These are phyloP conservation scores for Drosophila neotestacea DNA, from an alignment of 2,888 invertebrate genomes.

Conservation along the genomic window DNA sequence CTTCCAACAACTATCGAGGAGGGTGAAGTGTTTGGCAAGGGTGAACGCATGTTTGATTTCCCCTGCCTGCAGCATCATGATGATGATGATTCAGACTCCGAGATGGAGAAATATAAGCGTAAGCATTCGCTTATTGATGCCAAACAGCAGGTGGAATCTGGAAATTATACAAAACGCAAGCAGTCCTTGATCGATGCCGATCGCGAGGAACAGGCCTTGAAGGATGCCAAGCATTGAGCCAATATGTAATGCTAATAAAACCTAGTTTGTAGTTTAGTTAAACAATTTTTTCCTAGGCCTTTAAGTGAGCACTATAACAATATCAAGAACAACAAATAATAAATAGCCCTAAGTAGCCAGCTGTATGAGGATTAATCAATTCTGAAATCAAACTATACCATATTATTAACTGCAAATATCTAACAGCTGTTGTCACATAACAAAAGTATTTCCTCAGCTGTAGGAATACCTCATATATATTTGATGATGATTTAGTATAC, in stretches of 20 bases:
- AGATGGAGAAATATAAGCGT: constrained; percentile 80
- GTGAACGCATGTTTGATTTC: constrained; percentile 87
- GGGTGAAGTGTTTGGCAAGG: constrained; percentile 87
- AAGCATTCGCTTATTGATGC: constrained; percentile 79
- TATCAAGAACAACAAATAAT: constrained; percentile 1
- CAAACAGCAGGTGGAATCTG: constrained; percentile 72
- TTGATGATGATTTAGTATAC: constrained; percentile 21
- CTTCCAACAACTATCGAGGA: constrained; percentile 88
- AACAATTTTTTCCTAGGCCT: constrained; percentile 52
- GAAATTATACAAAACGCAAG: constrained; percentile 75
- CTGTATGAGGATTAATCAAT: not conserved
- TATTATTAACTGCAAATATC: constrained; percentile 1
- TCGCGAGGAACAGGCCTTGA: constrained; percentile 73
- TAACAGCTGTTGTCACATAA: not conserved
- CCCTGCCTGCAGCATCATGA: constrained; percentile 80
- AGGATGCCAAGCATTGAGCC: constrained; percentile 77
- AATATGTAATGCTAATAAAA: constrained; percentile 26
- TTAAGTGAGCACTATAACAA: constrained; percentile 9
- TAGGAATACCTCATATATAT: constrained; percentile 30
- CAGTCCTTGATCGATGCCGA: constrained; percentile 74
- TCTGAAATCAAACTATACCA: constrained; percentile 5
- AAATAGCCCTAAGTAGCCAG: constrained; percentile 20
- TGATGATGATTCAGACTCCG: constrained; percentile 77
- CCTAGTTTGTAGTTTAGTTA: constrained; percentile 67
- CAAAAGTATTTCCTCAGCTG: constrained; percentile 20